These are phyloP conservation scores for Oxyteleia sp. DNA, from an alignment of 2,888 invertebrate species.

Conservation along the genomic window DNA sequence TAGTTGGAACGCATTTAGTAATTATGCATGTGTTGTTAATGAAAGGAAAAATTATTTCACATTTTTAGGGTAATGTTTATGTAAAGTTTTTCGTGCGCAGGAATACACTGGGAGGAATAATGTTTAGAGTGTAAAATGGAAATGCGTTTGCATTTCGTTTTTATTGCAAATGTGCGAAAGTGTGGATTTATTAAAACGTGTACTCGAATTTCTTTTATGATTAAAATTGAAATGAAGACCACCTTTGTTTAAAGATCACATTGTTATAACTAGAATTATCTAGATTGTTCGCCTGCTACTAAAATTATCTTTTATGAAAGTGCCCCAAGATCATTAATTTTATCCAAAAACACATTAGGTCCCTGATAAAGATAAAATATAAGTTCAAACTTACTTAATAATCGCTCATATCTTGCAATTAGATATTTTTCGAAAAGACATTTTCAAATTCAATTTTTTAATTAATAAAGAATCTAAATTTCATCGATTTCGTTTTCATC, in stretches of 20 bases:
- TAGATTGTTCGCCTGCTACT: constrained; percentile 8
- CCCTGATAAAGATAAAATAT: constrained; percentile 18
- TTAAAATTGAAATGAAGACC: neutral
- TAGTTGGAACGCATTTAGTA: neutral
- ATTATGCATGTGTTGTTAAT: neutral
- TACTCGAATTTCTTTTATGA: neutral
- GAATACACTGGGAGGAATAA: neutral
- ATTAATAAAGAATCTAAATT: too few species aligned
- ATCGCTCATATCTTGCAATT: constrained; percentile 4
- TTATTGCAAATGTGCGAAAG: neutral
- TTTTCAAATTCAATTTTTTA: too few species aligned
- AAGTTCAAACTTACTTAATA: constrained; percentile 21
- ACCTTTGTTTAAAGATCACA: neutral
- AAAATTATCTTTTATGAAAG: constrained; percentile 32
- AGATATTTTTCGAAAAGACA: too few species aligned
- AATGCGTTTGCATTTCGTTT: neutral
- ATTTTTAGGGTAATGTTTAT: neutral
- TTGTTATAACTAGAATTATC: neutral
- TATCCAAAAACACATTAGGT: constrained; percentile 18
- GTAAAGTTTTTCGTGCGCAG: neutral
- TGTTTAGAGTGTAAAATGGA: neutral
- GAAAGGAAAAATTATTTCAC: neutral
- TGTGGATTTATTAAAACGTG: neutral
- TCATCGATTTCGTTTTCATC: too few species aligned
- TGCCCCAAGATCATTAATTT: neutral